These are phyloP conservation scores for Nephrotoma guestfalica DNA, from an alignment of 2,888 invertebrate species.

Conservation along the genomic window DNA sequence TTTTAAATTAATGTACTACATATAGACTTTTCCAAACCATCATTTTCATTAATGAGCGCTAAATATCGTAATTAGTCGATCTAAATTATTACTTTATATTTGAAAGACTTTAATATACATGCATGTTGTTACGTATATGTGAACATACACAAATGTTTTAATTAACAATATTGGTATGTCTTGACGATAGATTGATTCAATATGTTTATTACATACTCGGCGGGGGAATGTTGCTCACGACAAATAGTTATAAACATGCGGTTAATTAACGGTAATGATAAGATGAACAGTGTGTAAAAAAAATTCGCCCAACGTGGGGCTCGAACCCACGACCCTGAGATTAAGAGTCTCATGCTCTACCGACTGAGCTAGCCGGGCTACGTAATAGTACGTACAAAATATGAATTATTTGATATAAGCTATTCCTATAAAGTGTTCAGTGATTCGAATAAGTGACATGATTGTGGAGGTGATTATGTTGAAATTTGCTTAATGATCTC, in stretches of 20 bases:
- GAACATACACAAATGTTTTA: not conserved
- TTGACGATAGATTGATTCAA: not conserved
- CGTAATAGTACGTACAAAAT: not conserved
- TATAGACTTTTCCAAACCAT: not conserved
- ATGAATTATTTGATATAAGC: too few species aligned
- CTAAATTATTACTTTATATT: not conserved
- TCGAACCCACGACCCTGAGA: conserved; percentile 26
- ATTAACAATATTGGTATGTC: not conserved
- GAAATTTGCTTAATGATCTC: too few species aligned
- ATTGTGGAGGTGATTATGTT: too few species aligned
- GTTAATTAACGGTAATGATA: too few species aligned
- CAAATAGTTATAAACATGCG: too few species aligned
- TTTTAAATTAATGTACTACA: not conserved
- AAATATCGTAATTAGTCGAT: not conserved
- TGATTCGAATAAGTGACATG: too few species aligned
- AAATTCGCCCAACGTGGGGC: conserved; percentile 23
- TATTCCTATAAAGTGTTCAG: too few species aligned
- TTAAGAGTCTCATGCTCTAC: conserved; percentile 26
- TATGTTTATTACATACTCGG: not conserved
- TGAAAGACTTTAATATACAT: not conserved
- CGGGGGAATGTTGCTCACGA: too few species aligned
- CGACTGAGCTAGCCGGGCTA: conserved; percentile 21
- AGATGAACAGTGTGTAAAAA: not conserved
- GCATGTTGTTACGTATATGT: not conserved
- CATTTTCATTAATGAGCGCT: not conserved